Evolutionary conservation across 2,113 vertebrate genomes (phyloP).

Genomic region (Leucopsar rothschildi): DNA sequence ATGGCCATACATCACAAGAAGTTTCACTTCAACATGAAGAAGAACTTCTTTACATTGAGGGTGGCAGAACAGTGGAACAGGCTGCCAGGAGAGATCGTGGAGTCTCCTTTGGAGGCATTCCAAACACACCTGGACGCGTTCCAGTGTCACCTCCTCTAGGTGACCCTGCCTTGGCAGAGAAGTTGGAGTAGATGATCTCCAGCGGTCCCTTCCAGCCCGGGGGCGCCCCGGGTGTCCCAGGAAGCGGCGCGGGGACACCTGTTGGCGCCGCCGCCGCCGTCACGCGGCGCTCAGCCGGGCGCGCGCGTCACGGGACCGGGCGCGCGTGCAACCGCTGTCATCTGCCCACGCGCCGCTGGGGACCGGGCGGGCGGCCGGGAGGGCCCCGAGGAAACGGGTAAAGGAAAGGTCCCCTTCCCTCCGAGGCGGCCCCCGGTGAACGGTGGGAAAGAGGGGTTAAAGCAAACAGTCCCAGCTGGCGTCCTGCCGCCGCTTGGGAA

Average conservation of each 20-base stretch:
- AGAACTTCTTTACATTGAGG: background rate
- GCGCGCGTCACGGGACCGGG: conserved; percentile 16
- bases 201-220: background rate
- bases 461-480: background rate
- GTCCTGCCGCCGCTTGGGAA: background rate
- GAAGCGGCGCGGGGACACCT: background rate
- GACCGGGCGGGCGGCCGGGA: fast-evolving
- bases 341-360: background rate
- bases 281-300: conserved; percentile 12
- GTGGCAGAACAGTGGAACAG: background rate
- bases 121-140: background rate
- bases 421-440: background rate
- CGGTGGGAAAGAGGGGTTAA: background rate
- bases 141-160: background rate
- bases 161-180: background rate
- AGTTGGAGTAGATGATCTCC: background rate
- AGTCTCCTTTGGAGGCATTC: background rate
- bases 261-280: background rate
- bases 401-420: fast-evolving
- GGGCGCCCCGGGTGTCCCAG: background rate
- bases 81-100: background rate
- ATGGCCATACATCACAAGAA: background rate
- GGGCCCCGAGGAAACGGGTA: fast-evolving
- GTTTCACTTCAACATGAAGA: background rate
- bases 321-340: background rate